Evolutionary conservation across 2,797 vertebrate genomes (phyloP), one percentile per base, ranked within the genome.

Genomic region (Phoebastria nigripes): DNA sequence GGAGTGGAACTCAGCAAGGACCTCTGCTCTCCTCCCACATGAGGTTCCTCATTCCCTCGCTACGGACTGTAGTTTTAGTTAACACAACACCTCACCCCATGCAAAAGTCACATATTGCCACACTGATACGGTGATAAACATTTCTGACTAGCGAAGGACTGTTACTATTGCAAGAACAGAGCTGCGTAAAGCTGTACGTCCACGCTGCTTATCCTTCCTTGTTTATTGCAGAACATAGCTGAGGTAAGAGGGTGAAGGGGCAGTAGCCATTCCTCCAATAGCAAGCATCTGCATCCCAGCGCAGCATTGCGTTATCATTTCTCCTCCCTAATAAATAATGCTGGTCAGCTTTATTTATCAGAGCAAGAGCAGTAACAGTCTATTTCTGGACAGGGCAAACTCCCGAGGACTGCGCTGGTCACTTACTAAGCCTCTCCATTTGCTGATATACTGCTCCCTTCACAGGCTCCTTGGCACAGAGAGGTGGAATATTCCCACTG

Each of bases 371-470:
- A 72, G 15, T 26, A 89, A 70, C 19, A 61, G 73, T 44, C 62
- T 62, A 51, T 94, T 66, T 66, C 83, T 82, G 73, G 33, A 62
- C 28, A 52, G 51, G 47, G 51, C 78, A 90, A 69, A 49, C 42
- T 52, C 83, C 52, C 0, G 0, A 89, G 51, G 56, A 52, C 63
- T 33, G 37, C 2, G 3, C 71, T 51, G 80, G 62, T 87, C 88
- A 87, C 82, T 90, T 95, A 89, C 62, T 86, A 96, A 96, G 58
- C 77, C 46, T 96, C 93, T 95, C 88, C 86, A 35, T 82, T 83
- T 92, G 70, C 81, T 65, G 92, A 81, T 86, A 58, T 37, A 31
- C 72, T 62, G 51, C 83, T 94, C 55, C 31, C 66, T 96, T 90
- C 88, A 93, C 51, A 90, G 66, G 25, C 55, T 87, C 19, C 55